A percentile compares a stretch with the other conserved stretches of the same genome.
phyloP scores from a whole-genome alignment of 2,888 invertebrate genomes.

The Eledona agricola region DNA sequence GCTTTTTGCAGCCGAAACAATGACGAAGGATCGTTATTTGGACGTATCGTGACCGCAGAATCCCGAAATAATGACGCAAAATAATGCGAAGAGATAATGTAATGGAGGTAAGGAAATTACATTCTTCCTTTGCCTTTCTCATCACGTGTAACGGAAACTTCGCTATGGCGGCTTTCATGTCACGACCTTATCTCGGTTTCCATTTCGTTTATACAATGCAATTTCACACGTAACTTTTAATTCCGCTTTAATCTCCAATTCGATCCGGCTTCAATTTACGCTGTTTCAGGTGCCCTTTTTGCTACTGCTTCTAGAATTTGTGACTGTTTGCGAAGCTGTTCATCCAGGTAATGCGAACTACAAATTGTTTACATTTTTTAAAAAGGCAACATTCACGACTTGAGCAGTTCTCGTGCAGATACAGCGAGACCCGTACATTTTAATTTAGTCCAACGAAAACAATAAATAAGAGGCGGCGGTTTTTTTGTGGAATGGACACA shows the following conservation, averaged over 20 bases:
- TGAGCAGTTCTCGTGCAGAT: too few relatives aligned
- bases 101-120: constrained; percentile 52
- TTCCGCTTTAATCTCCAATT: constrained; percentile 3
- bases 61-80: constrained; percentile 50
- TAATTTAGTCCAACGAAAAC: too few relatives aligned
- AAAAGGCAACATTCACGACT: too few relatives aligned
- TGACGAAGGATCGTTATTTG: constrained; percentile 37
- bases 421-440: too few relatives aligned
- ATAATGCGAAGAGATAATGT: constrained; percentile 54
- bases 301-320: constrained; percentile 59
- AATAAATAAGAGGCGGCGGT: too few relatives aligned
- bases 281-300: constrained; percentile 60
- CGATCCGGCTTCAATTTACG: constrained; percentile 14
- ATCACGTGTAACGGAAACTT: constrained; percentile 3
- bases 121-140: constrained; percentile 15
- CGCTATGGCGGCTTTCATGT: constrained; percentile 18
- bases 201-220: constrained; percentile 30
- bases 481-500: too few relatives aligned
- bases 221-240: constrained; percentile 30
- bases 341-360: constrained; percentile 60
- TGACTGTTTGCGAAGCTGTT: constrained; percentile 58
- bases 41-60: constrained; percentile 46
- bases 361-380: too few relatives aligned
- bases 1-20: constrained; percentile 37
- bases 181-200: constrained; percentile 30